These are phyloP conservation scores for Mastomys natalensis DNA, from an alignment of 2,113 vertebrate genomes.

Conservation along the genomic window DNA sequence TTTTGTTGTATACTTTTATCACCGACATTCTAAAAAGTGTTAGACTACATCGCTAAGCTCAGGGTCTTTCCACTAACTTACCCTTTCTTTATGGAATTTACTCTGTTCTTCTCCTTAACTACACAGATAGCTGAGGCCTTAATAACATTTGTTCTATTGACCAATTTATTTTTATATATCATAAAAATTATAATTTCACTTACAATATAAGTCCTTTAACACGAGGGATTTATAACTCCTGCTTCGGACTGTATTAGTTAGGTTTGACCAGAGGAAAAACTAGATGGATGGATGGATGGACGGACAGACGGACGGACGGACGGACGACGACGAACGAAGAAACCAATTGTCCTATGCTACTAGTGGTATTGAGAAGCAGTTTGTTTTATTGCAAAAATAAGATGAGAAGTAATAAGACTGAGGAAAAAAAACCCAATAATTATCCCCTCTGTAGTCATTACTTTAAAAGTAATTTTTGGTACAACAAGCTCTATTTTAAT, in stretches of 20 bases:
- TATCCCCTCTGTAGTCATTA: neutral
- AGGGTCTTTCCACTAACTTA: neutral
- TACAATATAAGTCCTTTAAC: slow-evolving; percentile 1
- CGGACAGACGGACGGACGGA: too few species aligned
- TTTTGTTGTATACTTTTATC: neutral
- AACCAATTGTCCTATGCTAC: neutral
- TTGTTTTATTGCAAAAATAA: slow-evolving; percentile 41
- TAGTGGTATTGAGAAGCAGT: neutral
- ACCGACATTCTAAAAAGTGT: neutral
- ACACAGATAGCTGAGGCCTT: neutral
- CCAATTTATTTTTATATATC: slow-evolving; percentile 6
- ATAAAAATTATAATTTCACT: slow-evolving; percentile 35
- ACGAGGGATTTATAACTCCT: slow-evolving; percentile 3
- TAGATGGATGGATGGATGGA: neutral
- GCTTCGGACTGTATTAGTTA: neutral
- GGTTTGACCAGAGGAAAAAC: neutral
- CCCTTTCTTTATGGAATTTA: slow-evolving; percentile 8
- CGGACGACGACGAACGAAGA: too few species aligned
- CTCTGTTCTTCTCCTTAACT: neutral
- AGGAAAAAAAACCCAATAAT: slow-evolving; percentile 22
- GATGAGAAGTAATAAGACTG: neutral
- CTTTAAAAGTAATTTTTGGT: slow-evolving; percentile 24
- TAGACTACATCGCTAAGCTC: neutral
- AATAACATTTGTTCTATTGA: neutral
- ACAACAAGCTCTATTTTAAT: slow-evolving; percentile 24